Conservation (phyloP, 2,113 vertebrate species). For the Heteronetta atricapilla region DNA sequence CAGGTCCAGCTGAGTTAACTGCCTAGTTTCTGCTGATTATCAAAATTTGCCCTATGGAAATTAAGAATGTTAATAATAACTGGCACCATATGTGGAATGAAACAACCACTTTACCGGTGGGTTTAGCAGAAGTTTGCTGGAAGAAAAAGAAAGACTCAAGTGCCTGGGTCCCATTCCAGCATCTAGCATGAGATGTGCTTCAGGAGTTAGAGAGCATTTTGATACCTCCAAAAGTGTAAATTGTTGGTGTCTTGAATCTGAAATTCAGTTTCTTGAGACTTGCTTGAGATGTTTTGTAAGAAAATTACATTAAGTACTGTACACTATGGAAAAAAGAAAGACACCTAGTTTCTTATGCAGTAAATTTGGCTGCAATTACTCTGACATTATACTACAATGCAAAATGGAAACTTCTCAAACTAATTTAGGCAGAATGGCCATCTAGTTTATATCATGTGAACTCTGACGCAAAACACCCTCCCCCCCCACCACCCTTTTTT, state of each 20-base stretch:
- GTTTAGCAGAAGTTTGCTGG: not conserved
- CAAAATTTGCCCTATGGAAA: not conserved
- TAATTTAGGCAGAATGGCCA: not conserved
- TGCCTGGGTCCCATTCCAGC: not conserved
- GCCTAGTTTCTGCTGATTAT: not conserved
- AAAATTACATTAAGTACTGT: not conserved
- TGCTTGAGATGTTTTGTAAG: not conserved
- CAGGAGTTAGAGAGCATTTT: not conserved
- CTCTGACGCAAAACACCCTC: not conserved
- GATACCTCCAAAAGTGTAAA: not conserved
- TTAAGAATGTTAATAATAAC: not conserved
- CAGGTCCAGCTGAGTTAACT: not conserved
- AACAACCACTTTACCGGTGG: not conserved
- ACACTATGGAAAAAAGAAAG: not conserved
- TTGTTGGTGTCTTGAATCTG: not conserved
- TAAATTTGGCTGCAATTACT: not conserved
- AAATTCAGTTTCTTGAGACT: not conserved
- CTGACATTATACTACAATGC: accelerated
- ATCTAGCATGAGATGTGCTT: not conserved
- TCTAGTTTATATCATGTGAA: not conserved
- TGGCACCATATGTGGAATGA: not conserved
- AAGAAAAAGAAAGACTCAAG: not conserved
- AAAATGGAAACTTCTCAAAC: not conserved
- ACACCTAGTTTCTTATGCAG: not conserved
- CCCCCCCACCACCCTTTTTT: too few species aligned